These are phyloP conservation scores for Rosalia funebris DNA, from an alignment of 2,888 invertebrate genomes.

Conservation along the genomic window DNA sequence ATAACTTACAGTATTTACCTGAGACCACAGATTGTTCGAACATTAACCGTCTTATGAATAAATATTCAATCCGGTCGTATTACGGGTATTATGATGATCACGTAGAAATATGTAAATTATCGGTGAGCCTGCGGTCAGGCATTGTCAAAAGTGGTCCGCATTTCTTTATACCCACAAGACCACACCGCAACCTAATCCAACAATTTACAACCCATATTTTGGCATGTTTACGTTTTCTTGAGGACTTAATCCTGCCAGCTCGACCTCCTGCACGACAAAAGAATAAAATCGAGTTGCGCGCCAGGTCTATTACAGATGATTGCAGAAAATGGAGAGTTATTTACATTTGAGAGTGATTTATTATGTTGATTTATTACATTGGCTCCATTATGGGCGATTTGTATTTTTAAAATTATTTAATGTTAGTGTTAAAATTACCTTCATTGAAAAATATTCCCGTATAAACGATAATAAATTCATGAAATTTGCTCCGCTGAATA, in stretches of 20 bases:
- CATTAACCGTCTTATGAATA: too few relatives aligned
- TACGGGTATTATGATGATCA: too few relatives aligned
- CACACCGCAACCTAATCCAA: background rate
- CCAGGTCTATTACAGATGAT: background rate
- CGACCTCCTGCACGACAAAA: background rate
- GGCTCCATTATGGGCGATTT: constrained; percentile 3
- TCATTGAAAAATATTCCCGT: constrained; percentile 18
- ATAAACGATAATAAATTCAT: constrained; percentile 9
- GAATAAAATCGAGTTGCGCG: background rate
- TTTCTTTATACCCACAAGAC: background rate
- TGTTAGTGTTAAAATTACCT: constrained; percentile 10
- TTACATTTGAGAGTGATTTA: constrained; percentile 9
- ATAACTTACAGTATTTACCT: too few relatives aligned
- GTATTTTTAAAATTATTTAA: constrained; percentile 7
- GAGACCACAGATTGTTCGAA: too few relatives aligned
- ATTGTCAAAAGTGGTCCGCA: background rate
- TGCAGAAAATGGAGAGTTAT: background rate
- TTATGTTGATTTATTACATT: constrained; percentile 4
- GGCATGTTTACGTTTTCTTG: background rate
- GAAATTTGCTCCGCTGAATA: constrained; percentile 15
- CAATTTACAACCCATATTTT: background rate
- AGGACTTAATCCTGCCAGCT: background rate
- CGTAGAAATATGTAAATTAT: background rate
- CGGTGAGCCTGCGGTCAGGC: background rate
- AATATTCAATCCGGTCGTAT: too few relatives aligned